A percentile compares a stretch with the other conserved stretches of the same genome.
phyloP scores from a whole-genome alignment of 2,888 invertebrate genomes.

The Polyploca ridens region DNA sequence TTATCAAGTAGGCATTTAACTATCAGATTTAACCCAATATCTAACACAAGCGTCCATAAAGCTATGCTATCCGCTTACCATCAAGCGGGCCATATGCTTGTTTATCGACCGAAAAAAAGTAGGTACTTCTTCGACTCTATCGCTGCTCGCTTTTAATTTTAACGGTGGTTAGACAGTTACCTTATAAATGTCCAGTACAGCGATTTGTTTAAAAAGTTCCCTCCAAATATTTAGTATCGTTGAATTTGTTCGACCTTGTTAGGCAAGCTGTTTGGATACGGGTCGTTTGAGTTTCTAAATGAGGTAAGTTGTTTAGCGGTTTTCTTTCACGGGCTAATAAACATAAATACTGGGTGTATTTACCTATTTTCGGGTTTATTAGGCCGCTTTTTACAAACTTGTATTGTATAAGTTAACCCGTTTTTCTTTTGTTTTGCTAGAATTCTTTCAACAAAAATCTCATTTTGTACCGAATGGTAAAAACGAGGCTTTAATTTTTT shows the following conservation, averaged over 20 bases:
- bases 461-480: too few relatives aligned
- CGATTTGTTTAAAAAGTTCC: slow-evolving; percentile 12
- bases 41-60: too few relatives aligned
- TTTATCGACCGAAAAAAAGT: too few relatives aligned
- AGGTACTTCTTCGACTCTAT: background rate
- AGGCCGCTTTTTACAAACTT: background rate
- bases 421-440: background rate
- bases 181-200: background rate
- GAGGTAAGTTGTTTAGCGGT: slow-evolving; percentile 13
- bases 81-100: too few relatives aligned
- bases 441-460: background rate
- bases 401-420: background rate
- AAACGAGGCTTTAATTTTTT: too few relatives aligned
- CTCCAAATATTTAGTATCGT: slow-evolving; percentile 13
- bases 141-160: background rate
- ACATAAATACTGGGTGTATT: slow-evolving; percentile 12
- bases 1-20: too few relatives aligned
- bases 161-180: background rate
- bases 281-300: slow-evolving; percentile 13
- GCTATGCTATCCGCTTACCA: too few relatives aligned
- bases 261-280: slow-evolving; percentile 12
- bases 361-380: background rate
- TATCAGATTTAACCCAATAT: too few relatives aligned
- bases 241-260: slow-evolving; percentile 12
- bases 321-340: slow-evolving; percentile 15